Percentiles rank a stretch among this genome's conserved stretches.
phyloP scores from a whole-genome alignment of 2,797 vertebrate species.

The Limosa lapponica region DNA sequence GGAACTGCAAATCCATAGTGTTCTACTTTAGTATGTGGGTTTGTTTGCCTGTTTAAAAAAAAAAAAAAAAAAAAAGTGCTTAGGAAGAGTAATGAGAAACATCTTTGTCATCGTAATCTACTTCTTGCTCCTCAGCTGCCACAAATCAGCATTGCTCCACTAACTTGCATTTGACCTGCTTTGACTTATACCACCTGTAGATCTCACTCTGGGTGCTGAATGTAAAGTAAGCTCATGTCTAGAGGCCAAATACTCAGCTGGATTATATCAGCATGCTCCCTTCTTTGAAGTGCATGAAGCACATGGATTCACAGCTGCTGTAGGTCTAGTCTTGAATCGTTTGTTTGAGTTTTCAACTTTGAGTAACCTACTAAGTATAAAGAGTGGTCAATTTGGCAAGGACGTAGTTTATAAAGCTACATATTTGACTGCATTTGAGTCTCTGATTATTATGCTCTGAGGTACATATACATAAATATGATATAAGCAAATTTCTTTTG shows the following conservation, averaged over 20 bases:
- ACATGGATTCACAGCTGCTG: background rate
- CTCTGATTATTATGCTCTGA: background rate
- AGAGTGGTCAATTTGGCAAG: background rate
- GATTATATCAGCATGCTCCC: background rate
- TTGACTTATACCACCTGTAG: constrained; percentile 2
- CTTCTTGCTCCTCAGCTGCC: background rate
- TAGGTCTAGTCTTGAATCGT: background rate
- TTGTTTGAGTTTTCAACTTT: background rate
- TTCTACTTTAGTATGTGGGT: background rate
- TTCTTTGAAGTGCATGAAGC: background rate
- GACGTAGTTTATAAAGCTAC: background rate
- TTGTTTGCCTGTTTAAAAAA: background rate
- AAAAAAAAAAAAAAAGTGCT: background rate
- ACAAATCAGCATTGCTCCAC: background rate
- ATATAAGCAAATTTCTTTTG: background rate
- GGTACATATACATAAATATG: background rate
- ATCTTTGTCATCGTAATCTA: background rate
- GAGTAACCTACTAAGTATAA: background rate
- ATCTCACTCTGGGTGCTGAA: background rate
- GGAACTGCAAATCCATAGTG: background rate
- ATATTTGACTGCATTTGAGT: background rate
- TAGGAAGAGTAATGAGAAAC: background rate
- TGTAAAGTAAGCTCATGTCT: background rate
- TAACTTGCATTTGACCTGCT: constrained; percentile 2
- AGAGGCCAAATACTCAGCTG: background rate